Evolutionary conservation across 2,113 vertebrate genomes (phyloP), one percentile per base, ranked within the genome.

Genomic region (Megaptera novaeangliae): DNA sequence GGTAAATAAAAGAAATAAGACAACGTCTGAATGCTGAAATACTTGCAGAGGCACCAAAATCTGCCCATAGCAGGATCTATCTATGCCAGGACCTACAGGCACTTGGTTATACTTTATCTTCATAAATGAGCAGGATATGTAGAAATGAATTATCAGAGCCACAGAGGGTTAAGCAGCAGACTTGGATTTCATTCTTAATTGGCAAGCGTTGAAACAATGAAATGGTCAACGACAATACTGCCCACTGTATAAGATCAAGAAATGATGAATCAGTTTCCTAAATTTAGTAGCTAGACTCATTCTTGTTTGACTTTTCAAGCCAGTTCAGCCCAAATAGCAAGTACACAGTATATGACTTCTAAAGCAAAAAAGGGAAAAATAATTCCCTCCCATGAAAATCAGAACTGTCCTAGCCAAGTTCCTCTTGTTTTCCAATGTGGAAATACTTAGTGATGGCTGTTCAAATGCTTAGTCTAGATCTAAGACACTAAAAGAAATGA

Each of bases 261-360:
- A 80, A 93, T 98, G 77, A 81, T 82, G 31, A 84, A 96, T 92
- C 94, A 96, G 81, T 74, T 88, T 78, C 89, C 84, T 82, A 0
- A 88, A 97, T 95, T 98, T 74, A 80, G 89, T 41, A 98, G 97
- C 96, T 97, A 97, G 72, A 72, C 55, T 86, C 82, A 39, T 2
- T 72, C 86, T 93, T 94, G 66, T 23, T 83, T 66, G 87, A 95
- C 34, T 72, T 95, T 82, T 87, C 5, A 72, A 2, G 8, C 78
- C 3, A 14, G 46, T 49, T 59, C 71, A 69, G 36, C 61, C 82
- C 94, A 91, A 95, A 61, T 0, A 3, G 61, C 91, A 88, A 95
- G 74, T 86, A 80, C 46, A 34, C 17, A 23, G 69, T 29, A 27
- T 74, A 68, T 83, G 75, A 94, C 71, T 91, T 69, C 78, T 86